Conservation (phyloP, 1,140 invertebrate species). For the Hycleus phaleratus region DNA sequence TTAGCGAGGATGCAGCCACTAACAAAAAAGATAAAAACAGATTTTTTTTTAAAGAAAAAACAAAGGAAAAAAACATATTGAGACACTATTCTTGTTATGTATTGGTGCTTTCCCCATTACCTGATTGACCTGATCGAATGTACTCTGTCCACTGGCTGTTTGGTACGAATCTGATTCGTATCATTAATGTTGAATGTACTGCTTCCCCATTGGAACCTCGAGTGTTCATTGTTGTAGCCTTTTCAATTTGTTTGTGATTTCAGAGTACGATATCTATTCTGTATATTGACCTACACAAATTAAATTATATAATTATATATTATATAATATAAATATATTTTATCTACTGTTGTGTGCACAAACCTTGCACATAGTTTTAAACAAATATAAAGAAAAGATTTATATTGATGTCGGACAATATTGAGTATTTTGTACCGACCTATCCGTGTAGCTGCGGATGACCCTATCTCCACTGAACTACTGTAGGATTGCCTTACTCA, state of each 20-base stretch:
- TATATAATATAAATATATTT: slow-evolving; percentile 40
- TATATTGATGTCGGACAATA: too few species aligned
- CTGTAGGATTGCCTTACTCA: slow-evolving; percentile 44
- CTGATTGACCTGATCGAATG: slow-evolving; percentile 29
- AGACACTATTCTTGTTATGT: slow-evolving; percentile 25
- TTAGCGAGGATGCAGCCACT: slow-evolving; percentile 39
- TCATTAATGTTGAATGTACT: slow-evolving; percentile 34
- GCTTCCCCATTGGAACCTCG: slow-evolving; percentile 40
- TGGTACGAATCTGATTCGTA: background rate
- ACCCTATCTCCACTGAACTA: slow-evolving; percentile 41
- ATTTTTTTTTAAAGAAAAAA: too few species aligned
- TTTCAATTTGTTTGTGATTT: slow-evolving; percentile 40
- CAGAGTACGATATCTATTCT: slow-evolving; percentile 37
- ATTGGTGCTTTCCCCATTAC: slow-evolving; percentile 36
- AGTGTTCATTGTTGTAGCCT: slow-evolving; percentile 41
- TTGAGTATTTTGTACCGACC: slow-evolving; percentile 19
- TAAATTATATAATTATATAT: slow-evolving; percentile 37
- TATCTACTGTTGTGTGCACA: slow-evolving; percentile 43
- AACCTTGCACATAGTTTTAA: slow-evolving; percentile 41
- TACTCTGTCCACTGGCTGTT: slow-evolving; percentile 36
- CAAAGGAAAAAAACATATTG: slow-evolving; percentile 1
- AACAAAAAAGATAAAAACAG: slow-evolving; percentile 14
- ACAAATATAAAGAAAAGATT: slow-evolving; percentile 8
- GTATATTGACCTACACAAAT: slow-evolving; percentile 37
- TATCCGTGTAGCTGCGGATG: slow-evolving; percentile 29